These are phyloP conservation scores for Drosophila mauritiana DNA, from an alignment of 1,140 invertebrate species.

Conservation along the genomic window DNA sequence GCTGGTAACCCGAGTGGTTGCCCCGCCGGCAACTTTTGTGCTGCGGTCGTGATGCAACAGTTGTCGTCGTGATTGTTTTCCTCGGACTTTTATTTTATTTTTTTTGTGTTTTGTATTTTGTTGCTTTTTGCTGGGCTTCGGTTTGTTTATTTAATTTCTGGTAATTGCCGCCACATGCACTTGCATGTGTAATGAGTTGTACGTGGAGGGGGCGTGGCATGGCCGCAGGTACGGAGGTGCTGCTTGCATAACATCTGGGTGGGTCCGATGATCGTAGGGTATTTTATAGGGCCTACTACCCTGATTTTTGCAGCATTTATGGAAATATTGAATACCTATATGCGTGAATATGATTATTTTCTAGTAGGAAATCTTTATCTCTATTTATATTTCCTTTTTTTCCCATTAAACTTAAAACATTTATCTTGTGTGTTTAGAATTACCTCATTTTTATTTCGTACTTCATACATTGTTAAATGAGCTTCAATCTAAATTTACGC, in stretches of 20 bases:
- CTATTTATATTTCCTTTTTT: no score
- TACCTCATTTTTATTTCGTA: slow-evolving; percentile 52
- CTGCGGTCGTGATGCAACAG: slow-evolving; percentile 63
- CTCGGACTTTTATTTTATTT: background rate
- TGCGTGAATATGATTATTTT: no score
- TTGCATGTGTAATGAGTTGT: slow-evolving; percentile 76
- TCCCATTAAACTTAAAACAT: no score
- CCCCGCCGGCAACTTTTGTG: slow-evolving; percentile 32
- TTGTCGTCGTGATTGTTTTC: slow-evolving; percentile 45
- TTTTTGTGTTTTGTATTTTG: background rate
- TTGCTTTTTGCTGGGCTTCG: slow-evolving; percentile 47
- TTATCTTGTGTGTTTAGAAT: slow-evolving; percentile 2
- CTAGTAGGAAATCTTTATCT: no score
- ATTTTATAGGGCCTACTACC: background rate
- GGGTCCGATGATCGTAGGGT: slow-evolving; percentile 18
- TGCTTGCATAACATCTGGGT: slow-evolving; percentile 23
- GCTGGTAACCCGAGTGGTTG: slow-evolving; percentile 55
- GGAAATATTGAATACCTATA: no score
- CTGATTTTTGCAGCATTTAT: background rate
- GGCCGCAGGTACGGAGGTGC: background rate
- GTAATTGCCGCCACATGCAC: slow-evolving; percentile 79
- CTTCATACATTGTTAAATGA: slow-evolving; percentile 50
- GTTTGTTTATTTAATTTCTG: slow-evolving; percentile 80
- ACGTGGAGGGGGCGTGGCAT: slow-evolving; percentile 26
- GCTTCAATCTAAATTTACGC: slow-evolving; percentile 72